Evolutionary conservation across 2,797 vertebrate species (phyloP).

Genomic region (Phoebastria nigripes): DNA sequence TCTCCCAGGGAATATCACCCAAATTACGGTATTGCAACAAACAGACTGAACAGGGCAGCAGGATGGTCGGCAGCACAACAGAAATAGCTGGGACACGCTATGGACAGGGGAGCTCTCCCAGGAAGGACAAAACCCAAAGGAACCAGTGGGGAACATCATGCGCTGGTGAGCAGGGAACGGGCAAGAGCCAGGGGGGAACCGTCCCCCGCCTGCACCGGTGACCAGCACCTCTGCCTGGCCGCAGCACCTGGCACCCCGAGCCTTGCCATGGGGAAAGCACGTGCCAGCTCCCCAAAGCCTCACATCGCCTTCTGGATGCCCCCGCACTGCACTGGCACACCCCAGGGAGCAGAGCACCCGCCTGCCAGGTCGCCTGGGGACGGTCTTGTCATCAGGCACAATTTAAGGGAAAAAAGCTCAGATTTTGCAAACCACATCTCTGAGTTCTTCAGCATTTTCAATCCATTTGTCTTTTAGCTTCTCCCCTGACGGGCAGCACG

Average conservation of each 20-base stretch:
- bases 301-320: not conserved
- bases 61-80: not conserved
- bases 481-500: accelerated
- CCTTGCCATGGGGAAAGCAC: too few relatives aligned
- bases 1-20: not conserved
- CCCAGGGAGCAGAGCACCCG: not conserved
- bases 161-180: accelerated
- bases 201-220: accelerated
- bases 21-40: accelerated
- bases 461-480: not conserved
- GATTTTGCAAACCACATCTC: not conserved
- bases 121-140: not conserved
- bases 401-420: not conserved
- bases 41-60: not conserved
- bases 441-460: not conserved
- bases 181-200: not conserved
- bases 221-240: not conserved
- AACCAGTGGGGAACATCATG: accelerated
- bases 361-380: not conserved
- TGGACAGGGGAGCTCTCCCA: accelerated
- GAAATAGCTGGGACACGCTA: not conserved
- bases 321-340: accelerated
- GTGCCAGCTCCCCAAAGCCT: not conserved
- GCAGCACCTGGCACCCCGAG: accelerated
- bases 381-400: too few relatives aligned